Conservation (phyloP, 2,888 invertebrate genomes). For the Ophraella communa region DNA sequence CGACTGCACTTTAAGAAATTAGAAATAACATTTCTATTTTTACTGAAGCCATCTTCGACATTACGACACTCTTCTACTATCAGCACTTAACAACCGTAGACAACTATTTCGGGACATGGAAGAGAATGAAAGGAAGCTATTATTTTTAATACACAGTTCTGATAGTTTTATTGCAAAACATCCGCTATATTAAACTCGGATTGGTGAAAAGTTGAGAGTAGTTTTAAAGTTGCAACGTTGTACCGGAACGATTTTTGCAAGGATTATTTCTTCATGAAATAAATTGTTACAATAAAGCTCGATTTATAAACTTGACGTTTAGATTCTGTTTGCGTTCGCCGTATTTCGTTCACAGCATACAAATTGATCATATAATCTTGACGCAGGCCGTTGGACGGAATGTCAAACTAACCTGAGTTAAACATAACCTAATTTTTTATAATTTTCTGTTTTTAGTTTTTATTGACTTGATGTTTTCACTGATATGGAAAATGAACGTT, state of each 20-base stretch:
- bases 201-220: neutral
- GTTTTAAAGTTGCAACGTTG: neutral
- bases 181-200: neutral
- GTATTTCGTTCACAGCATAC: no score
- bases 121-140: slow-evolving; percentile 27
- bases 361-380: no score
- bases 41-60: slow-evolving; percentile 23
- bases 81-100: slow-evolving; percentile 29
- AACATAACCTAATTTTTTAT: no score
- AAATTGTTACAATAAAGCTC: no score
- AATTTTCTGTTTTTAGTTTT: no score
- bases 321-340: no score
- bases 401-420: no score
- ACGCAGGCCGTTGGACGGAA: no score
- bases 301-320: no score
- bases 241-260: neutral
- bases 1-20: slow-evolving; percentile 32
- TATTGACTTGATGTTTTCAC: no score
- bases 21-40: slow-evolving; percentile 35
- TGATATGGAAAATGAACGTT: no score
- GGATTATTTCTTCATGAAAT: no score
- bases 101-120: slow-evolving; percentile 24
- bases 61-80: slow-evolving; percentile 23
- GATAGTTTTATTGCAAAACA: slow-evolving; percentile 16
- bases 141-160: slow-evolving; percentile 17